Evolutionary conservation across 2,797 vertebrate genomes (phyloP).

Genomic region (Thamnophis elegans): DNA sequence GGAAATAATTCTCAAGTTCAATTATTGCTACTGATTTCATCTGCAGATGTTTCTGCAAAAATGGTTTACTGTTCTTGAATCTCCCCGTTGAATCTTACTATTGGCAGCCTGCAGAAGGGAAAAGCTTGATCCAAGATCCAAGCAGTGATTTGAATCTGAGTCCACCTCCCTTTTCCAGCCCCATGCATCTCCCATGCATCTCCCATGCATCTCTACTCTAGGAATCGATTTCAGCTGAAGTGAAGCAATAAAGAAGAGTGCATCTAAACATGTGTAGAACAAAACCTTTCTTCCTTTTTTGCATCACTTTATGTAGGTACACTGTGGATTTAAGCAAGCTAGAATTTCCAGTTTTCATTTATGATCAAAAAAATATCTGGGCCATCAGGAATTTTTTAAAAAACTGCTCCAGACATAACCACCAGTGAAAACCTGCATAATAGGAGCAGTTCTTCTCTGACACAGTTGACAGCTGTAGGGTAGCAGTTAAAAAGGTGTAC

Average conservation of each 20-base stretch:
- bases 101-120: background rate
- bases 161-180: background rate
- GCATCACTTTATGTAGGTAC: background rate
- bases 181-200: background rate
- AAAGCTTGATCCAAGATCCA: background rate
- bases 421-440: background rate
- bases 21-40: background rate
- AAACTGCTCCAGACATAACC: background rate
- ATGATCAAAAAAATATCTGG: background rate
- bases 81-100: background rate
- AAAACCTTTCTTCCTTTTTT: background rate
- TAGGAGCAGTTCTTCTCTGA: background rate
- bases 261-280: background rate
- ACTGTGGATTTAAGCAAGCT: background rate
- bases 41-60: background rate
- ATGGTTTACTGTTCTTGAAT: background rate
- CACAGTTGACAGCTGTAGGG: background rate
- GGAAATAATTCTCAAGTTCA: background rate
- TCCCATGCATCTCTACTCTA: background rate
- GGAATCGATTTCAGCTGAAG: background rate
- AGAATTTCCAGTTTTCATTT: background rate
- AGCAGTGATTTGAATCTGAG: background rate
- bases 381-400: background rate
- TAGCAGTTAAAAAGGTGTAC: background rate
- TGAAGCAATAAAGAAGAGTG: background rate